These are phyloP conservation scores for Streblospio benedicti DNA, from an alignment of 1,140 invertebrate genomes.

Conservation along the genomic window DNA sequence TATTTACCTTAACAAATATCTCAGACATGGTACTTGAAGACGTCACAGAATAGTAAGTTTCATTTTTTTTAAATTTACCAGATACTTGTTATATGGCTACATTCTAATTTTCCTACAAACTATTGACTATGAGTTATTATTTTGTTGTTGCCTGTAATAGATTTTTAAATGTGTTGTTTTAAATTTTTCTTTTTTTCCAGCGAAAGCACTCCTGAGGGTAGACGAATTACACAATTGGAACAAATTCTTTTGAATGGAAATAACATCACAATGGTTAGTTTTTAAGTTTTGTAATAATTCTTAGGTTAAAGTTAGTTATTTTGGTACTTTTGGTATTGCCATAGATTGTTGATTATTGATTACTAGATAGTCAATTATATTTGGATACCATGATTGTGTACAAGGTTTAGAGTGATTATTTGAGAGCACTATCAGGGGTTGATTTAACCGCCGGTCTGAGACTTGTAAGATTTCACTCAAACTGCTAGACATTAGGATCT, in stretches of 20 bases:
- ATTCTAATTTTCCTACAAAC: not conserved
- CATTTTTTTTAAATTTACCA: not conserved
- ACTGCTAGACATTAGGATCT: too few relatives aligned
- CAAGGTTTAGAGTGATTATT: too few relatives aligned
- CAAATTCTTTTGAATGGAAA: slow-evolving; percentile 98
- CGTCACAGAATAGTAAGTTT: slow-evolving; percentile 54
- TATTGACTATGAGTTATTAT: not conserved
- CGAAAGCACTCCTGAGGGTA: slow-evolving; percentile 92
- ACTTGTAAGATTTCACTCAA: too few relatives aligned
- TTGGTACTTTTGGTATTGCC: too few relatives aligned
- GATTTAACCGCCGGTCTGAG: too few relatives aligned
- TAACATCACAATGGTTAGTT: slow-evolving; percentile 91
- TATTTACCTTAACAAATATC: slow-evolving; percentile 6
- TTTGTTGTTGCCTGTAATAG: not conserved
- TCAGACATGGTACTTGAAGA: slow-evolving; percentile 54
- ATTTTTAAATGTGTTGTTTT: slow-evolving; percentile 6
- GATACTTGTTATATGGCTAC: not conserved
- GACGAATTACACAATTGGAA: slow-evolving; percentile 91
- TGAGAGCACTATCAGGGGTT: too few relatives aligned
- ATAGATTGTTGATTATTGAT: too few relatives aligned
- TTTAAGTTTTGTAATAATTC: not conserved
- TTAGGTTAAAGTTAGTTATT: not conserved
- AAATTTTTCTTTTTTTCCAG: slow-evolving; percentile 23
- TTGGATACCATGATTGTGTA: too few relatives aligned
- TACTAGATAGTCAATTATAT: too few relatives aligned